Base-by-base conservation (phyloP, 2,113 vertebrate genomes). In the Carassius auratus region DNA sequence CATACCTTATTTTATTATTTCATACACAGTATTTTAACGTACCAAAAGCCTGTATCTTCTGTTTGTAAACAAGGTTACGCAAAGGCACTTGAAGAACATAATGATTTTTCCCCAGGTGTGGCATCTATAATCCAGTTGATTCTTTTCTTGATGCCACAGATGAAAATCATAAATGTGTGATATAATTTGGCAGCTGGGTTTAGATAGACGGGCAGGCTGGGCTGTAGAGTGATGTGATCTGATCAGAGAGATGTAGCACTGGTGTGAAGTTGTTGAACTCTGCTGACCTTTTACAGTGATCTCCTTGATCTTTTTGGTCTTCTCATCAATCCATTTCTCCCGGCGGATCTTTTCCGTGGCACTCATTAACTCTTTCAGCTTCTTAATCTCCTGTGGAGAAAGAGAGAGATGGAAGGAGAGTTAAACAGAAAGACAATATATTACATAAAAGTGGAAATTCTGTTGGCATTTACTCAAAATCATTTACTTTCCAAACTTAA, bases 261-360 rank as follows among this genome's bases (percentile, higher is more conserved):
- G 15, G 33, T 17, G 15, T 13, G 30, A 17, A 62, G 23, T 68
- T 33, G 77, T 23, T 42, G 12, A 19, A 45, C 21, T 59, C 69
- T 50, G 23, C 84, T 38, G 62, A 99, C 98, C 98, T 97, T 96
- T 96, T 9, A 99, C 97, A 0, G 98, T 99, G 91, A 98, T 95
- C 90, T 99, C 97, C 89, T n/a, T n/a, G n/a, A n/a, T n/a, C n/a
- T n/a, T n/a, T n/a, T n/a, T n/a, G n/a, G n/a, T n/a, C n/a, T n/a
- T 99, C 92, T 99, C 98, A 3, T 95, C 96, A 0, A 99, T 97
- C 98, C 98, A 99, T 87, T 97, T 98, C 93, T 99, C 98, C 21
- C 97, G 87, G 2, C 96, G 93, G 76, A 97, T 91, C 83, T 97
- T 99, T 92, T 99, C 98, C 0, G 95, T 94, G 9, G 97, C 95